phyloP scores from a whole-genome alignment of 2,888 invertebrate species.

The Chorisops tibialis region DNA sequence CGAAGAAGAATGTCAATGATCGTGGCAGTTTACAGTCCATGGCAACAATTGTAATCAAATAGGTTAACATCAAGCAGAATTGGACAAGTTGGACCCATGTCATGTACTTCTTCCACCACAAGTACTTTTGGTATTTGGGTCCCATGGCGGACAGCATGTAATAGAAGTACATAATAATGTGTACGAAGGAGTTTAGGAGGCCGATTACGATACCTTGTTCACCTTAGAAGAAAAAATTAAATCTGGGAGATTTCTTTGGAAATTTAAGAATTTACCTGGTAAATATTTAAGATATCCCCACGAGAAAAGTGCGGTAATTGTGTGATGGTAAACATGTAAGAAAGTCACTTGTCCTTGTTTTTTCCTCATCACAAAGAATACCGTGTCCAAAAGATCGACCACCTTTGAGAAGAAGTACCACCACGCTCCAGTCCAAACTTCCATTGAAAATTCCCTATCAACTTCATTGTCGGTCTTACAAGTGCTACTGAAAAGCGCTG shows the following conservation, averaged over 20 bases:
- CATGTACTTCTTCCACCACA: constrained; percentile 58
- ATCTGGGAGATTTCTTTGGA: neutral
- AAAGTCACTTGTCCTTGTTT: constrained; percentile 85
- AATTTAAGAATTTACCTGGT: constrained; percentile 57
- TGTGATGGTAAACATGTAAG: constrained; percentile 86
- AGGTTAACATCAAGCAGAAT: constrained; percentile 64
- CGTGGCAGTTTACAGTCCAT: constrained; percentile 59
- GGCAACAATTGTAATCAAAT: constrained; percentile 55
- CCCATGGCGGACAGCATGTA: constrained; percentile 55
- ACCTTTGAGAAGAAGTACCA: constrained; percentile 79
- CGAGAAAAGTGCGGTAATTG: constrained; percentile 72
- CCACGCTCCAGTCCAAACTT: constrained; percentile 59
- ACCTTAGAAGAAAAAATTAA: constrained; percentile 35
- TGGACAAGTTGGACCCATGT: constrained; percentile 58
- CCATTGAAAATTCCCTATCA: constrained; percentile 38
- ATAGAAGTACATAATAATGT: constrained; percentile 56
- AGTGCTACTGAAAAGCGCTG: constrained; percentile 56
- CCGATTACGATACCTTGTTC: constrained; percentile 55
- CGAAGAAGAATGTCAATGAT: constrained; percentile 58
- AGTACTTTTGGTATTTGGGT: constrained; percentile 54
- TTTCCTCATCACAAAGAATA: constrained; percentile 87
- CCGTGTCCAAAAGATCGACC: constrained; percentile 73
- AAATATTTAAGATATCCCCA: constrained; percentile 78
- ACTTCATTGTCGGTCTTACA: constrained; percentile 19
- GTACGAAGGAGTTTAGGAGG: constrained; percentile 54